phyloP scores from a whole-genome alignment of 2,113 vertebrate genomes.

The Crotalus horridus region DNA sequence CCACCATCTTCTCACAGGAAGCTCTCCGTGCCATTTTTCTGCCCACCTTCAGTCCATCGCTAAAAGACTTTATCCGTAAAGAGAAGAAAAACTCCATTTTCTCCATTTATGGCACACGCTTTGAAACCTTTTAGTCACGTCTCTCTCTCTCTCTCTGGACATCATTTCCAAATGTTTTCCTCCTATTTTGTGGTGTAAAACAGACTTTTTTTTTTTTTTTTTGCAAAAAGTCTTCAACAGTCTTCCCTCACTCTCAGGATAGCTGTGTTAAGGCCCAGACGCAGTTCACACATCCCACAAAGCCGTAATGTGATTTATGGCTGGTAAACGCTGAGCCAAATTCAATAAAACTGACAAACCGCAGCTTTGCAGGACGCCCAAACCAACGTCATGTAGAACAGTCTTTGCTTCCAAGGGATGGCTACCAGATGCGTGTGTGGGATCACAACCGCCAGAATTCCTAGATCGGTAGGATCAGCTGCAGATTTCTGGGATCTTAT shows the following conservation, averaged over 20 bases:
- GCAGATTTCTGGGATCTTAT: background rate
- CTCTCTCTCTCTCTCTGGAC: background rate
- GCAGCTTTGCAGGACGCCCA: background rate
- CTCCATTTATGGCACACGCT: background rate
- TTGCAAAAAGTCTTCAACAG: background rate
- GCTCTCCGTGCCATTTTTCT: background rate
- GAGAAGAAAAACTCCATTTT: background rate
- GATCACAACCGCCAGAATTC: background rate
- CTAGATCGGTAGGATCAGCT: too few species aligned
- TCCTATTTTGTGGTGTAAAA: background rate
- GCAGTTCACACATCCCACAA: background rate
- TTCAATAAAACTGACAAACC: background rate
- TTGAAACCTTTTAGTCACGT: background rate
- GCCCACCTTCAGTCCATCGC: background rate
- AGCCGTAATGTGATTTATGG: background rate
- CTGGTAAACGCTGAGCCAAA: background rate
- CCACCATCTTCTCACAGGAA: background rate
- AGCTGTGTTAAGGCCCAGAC: background rate
- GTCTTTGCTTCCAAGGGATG: background rate
- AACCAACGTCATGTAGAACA: background rate
- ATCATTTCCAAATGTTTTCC: background rate
- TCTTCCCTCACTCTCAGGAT: background rate
- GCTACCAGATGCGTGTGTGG: background rate
- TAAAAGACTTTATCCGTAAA: background rate
- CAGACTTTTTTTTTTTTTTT: background rate